Evolutionary conservation across 2,888 invertebrate species (phyloP), one percentile per base, ranked within the genome.

Genomic region (Thecophora atra): DNA sequence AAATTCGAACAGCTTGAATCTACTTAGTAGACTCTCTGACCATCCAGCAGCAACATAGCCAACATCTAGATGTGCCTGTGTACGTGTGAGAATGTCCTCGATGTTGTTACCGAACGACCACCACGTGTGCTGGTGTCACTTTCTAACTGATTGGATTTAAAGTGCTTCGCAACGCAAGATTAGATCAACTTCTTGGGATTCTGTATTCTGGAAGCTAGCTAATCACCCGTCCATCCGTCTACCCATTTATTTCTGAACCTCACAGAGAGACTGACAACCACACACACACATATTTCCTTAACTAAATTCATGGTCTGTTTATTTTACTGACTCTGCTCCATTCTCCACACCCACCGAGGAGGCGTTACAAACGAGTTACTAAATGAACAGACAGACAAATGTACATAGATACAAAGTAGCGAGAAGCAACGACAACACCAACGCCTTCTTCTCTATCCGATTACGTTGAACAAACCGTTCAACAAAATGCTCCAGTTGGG

Each of bases 111-210:
- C 15, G 24, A n/a, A n/a, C n/a, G 66, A 13, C 62, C 58, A 28
- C 58, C 28, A 26, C n/a, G 47, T 64, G 17, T 47, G 24, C 47
- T 44, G 47, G 64, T 64, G 47, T 64, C 64, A 64, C 68, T 56
- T 67, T 68, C 42, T 24, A 51, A 51, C 62, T 70, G 70, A 70
- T 70, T 70, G 63, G 63, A 63, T 70, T 70, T 63, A 63, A 70
- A 70, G 70, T 63, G 70, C 70, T 70, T 70, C 51, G 51, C 62
- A 28, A 52, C 62, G 51, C 62, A 62, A 52, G 70, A 70, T 70
- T 70, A 70, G 51, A 63, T 52, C 62, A n/a, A n/a, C 52, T 37
- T 52, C 68, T 68, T 0, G 21, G 28, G 17, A 15, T 58, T 58
- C 28, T 24, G 13, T 28, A 58, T 5, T 26, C 26, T 24, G 7